These are phyloP conservation scores for Araneus ventricosus DNA, from an alignment of 1,140 invertebrate species.

Conservation along the genomic window DNA sequence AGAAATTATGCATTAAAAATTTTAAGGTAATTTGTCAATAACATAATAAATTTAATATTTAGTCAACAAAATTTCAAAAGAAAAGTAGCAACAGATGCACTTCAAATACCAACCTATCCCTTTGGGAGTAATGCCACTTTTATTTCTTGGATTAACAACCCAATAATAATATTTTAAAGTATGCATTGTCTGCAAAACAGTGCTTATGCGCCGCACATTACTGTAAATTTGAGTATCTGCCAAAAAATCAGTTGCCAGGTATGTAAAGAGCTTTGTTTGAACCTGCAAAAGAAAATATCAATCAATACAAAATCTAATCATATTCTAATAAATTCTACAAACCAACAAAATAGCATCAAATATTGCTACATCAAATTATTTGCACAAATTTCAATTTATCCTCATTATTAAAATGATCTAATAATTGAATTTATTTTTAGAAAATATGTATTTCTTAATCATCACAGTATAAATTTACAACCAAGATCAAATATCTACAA, in stretches of 20 bases:
- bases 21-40: too few species aligned
- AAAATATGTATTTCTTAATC: too few species aligned
- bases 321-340: not conserved
- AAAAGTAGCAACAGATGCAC: too few species aligned
- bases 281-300: conserved; percentile 78
- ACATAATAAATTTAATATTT: too few species aligned
- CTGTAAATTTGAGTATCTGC: conserved; percentile 98
- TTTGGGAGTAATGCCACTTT: conserved; percentile 96
- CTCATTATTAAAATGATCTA: not conserved
- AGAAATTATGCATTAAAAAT: too few species aligned
- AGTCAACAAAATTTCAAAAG: too few species aligned
- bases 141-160: conserved; percentile 96
- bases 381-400: too few species aligned
- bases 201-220: conserved; percentile 96
- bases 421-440: not conserved
- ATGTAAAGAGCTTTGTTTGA: conserved; percentile 97
- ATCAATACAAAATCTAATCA: not conserved
- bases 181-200: conserved; percentile 98
- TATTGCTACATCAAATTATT: too few species aligned
- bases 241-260: conserved; percentile 98
- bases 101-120: conserved; percentile 87
- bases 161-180: conserved; percentile 99
- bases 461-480: too few species aligned
- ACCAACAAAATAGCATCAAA: not conserved
- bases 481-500: too few species aligned